These are phyloP conservation scores for Andrena marginata DNA, from an alignment of 2,888 invertebrate genomes.

Conservation along the genomic window DNA sequence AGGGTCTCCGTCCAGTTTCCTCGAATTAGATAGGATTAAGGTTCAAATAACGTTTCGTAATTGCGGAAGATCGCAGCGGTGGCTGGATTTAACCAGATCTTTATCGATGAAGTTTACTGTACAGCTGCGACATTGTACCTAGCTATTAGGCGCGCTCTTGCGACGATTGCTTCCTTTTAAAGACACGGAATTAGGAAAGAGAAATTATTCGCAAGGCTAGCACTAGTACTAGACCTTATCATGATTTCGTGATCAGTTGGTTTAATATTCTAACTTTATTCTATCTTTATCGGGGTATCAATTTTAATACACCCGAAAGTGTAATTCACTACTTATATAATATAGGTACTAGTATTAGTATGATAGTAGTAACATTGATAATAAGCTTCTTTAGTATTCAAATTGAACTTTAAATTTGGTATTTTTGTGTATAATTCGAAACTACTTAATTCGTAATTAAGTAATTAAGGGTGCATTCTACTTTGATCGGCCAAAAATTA, in stretches of 20 bases:
- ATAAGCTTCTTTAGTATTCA: not conserved
- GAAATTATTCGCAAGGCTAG: not conserved
- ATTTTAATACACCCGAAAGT: not conserved
- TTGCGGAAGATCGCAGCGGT: conserved; percentile 43
- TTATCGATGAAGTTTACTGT: conserved; percentile 41
- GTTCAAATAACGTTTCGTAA: conserved; percentile 55
- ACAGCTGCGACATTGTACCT: conserved; percentile 6
- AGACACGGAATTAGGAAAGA: not conserved
- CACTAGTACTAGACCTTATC: not conserved
- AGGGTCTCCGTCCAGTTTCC: conserved; percentile 36
- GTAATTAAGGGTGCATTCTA: not conserved
- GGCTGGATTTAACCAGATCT: conserved; percentile 48
- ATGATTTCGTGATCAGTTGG: not conserved
- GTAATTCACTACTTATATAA: not conserved
- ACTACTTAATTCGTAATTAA: not conserved
- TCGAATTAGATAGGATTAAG: conserved; percentile 54
- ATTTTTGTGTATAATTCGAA: conserved; percentile 1
- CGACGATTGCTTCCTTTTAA: not conserved
- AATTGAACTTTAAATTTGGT: not conserved
- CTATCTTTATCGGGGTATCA: not conserved
- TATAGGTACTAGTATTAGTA: too few relatives aligned
- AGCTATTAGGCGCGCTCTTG: conserved; percentile 7
- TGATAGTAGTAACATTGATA: too few relatives aligned
- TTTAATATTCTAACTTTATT: not conserved
- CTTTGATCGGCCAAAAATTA: too few relatives aligned